Base-by-base conservation (phyloP, 23 tunicate species). In the Trididemnum clinides region DNA sequence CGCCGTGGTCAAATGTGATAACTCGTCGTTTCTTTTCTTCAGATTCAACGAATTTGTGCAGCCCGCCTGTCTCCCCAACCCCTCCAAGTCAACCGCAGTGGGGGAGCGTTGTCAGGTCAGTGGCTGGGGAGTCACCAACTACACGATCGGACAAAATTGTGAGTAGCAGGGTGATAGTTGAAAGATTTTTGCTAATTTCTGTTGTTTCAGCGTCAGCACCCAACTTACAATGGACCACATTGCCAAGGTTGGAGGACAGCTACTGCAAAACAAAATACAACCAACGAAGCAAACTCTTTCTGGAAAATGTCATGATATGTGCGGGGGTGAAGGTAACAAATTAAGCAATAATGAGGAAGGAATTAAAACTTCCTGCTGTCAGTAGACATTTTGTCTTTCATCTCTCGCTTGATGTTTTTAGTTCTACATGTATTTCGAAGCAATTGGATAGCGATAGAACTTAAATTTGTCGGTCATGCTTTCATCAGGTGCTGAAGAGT, bases 91-190 rank as follows among this genome's bases (percentile, higher is more conserved):
- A 22, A 22, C n/a, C 18, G 33, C n/a, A 26, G 76, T 71, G 15
- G 98, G 90, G 1, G 90, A 79, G 54, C 39, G 44, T 22, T 93
- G 98, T 58, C 98, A 93, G 72, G 98, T 93, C 49, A 93, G 98
- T 57, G 98, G 98, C 0, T 93, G 92, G 92, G 98, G 98, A 15
- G 81, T 81, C 2, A 93, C 98, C 27, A 87, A 93, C 72, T 18
- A 39, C 31, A 76, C 82, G 1, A 27, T 72, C 26, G 98, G 98
- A 35, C 94, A 85, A 65, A 35, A 28, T 6, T 94, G 98, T 94
- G 50, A 79, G 98, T 91, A 2, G 37, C 54, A 10, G 10, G 54
- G 54, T 15, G 54, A 44, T 15, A 44, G 15, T 44, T 7, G 54
- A 19, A 18, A 44, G 54, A 10, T 44, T 10, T 44, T 44, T 15